phyloP scores from a whole-genome alignment of 1,140 invertebrate species.

The Microplitis mediator region DNA sequence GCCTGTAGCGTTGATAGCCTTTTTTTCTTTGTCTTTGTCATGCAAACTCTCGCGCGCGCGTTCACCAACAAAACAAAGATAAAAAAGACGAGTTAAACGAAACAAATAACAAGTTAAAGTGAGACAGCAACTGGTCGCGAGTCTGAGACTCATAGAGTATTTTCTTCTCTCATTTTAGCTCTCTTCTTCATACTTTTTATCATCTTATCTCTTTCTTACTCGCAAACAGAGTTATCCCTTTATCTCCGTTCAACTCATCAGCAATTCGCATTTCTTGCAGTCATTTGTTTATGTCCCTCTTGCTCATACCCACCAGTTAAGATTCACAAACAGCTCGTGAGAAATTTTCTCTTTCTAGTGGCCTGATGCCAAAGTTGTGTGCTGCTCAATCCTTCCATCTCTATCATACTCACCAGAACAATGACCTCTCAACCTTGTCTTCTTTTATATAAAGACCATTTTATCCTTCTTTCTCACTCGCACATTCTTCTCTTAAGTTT shows the following conservation, averaged over 20 bases:
- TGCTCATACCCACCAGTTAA: neutral
- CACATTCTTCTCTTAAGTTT: neutral
- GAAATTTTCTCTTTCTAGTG: slow-evolving; percentile 31
- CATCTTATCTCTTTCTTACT: neutral
- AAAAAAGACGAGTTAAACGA: slow-evolving; percentile 16
- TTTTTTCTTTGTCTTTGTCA: slow-evolving; percentile 36
- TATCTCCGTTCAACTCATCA: too few relatives aligned
- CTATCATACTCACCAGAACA: slow-evolving; percentile 26
- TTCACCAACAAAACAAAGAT: neutral
- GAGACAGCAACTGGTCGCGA: slow-evolving; percentile 21
- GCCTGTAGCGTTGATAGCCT: slow-evolving; percentile 30
- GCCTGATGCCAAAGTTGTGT: slow-evolving; percentile 35
- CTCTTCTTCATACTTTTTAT: slow-evolving; percentile 14
- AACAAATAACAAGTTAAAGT: slow-evolving; percentile 27
- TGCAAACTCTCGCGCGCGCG: slow-evolving; percentile 21
- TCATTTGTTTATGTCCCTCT: neutral
- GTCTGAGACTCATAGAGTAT: slow-evolving; percentile 22
- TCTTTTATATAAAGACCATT: slow-evolving; percentile 36
- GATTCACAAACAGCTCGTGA: neutral
- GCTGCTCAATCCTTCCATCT: slow-evolving; percentile 15
- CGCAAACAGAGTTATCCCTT: too few relatives aligned
- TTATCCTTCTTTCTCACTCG: neutral
- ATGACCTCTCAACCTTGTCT: slow-evolving; percentile 47
- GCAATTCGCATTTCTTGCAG: too few relatives aligned
- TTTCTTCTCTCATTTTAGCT: slow-evolving; percentile 32